Evolutionary conservation across 37 sponge, comb jelly and placozoan genomes (phyloP).

Genomic region (Aplysina aerophoba): DNA sequence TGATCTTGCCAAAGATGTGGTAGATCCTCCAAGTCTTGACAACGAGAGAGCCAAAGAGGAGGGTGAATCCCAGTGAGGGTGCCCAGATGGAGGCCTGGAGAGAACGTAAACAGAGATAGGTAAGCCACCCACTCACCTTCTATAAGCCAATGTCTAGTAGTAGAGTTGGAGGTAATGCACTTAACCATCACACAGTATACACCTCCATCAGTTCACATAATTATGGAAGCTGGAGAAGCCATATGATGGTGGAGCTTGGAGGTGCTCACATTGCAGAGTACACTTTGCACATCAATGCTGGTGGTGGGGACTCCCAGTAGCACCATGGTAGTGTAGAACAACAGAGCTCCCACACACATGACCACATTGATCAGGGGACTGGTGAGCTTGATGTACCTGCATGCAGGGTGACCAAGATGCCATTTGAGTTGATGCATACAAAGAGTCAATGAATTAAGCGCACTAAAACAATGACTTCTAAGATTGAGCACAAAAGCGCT

Average conservation of each 20-base stretch:
- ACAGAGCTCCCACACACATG: neutral
- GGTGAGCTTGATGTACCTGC: neutral
- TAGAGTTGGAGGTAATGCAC: neutral
- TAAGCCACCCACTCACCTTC: too few relatives aligned
- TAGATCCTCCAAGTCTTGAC: constrained; percentile 3
- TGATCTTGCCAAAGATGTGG: neutral
- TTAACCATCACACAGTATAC: neutral
- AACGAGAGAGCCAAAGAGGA: neutral
- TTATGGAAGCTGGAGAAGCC: neutral
- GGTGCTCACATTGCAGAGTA: neutral
- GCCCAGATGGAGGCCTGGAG: neutral
- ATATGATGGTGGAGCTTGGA: neutral
- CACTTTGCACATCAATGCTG: neutral
- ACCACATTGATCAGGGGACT: neutral
- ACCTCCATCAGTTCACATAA: too few relatives aligned
- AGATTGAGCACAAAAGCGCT: too few relatives aligned
- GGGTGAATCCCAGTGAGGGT: neutral
- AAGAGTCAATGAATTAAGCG: too few relatives aligned
- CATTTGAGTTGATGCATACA: too few relatives aligned
- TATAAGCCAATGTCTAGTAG: too few relatives aligned
- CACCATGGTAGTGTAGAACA: neutral
- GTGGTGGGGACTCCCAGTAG: neutral
- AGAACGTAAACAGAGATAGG: too few relatives aligned
- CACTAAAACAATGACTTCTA: too few relatives aligned
- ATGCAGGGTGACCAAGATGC: neutral